Percentiles rank a stretch among this genome's conserved stretches.
These are phyloP conservation scores for Agelaius phoeniceus DNA, from an alignment of 2,113 vertebrate species.

Conservation along the genomic window DNA sequence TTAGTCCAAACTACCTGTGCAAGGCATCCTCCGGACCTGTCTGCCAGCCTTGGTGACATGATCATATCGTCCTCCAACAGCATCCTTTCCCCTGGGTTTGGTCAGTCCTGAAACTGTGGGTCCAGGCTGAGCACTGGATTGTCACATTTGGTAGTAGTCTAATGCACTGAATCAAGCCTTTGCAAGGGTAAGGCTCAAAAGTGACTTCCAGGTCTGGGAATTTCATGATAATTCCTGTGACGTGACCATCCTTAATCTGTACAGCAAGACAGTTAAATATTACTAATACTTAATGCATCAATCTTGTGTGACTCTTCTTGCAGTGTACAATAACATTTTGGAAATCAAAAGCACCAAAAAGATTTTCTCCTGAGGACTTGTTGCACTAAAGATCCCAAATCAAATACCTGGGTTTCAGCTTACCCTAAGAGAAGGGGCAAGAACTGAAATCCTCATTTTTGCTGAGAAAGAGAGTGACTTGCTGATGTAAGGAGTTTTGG, in stretches of 20 bases:
- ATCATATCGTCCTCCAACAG: background rate
- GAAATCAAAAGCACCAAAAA: background rate
- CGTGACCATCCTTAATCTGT: background rate
- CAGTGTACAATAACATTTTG: background rate
- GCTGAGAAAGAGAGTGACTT: conserved; percentile 65
- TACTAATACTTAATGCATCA: background rate
- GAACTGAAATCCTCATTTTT: conserved; percentile 67
- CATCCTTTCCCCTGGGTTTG: background rate
- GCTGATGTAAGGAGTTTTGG: conserved; percentile 64
- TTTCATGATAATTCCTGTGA: background rate
- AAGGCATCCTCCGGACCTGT: background rate
- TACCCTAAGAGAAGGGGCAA: conserved; percentile 64
- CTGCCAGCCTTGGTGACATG: background rate
- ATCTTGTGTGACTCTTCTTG: background rate
- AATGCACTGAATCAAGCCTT: background rate
- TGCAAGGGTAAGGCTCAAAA: background rate
- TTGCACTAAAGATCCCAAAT: background rate
- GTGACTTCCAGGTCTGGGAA: background rate
- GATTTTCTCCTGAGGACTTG: background rate
- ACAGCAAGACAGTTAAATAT: background rate
- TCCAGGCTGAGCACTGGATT: background rate
- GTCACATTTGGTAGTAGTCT: background rate
- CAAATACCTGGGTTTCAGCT: conserved; percentile 48
- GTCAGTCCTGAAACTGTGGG: background rate
- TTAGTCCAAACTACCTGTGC: fast-evolving